Evolutionary conservation across 2,797 vertebrate genomes (phyloP).

Genomic region (Carduelis carduelis): DNA sequence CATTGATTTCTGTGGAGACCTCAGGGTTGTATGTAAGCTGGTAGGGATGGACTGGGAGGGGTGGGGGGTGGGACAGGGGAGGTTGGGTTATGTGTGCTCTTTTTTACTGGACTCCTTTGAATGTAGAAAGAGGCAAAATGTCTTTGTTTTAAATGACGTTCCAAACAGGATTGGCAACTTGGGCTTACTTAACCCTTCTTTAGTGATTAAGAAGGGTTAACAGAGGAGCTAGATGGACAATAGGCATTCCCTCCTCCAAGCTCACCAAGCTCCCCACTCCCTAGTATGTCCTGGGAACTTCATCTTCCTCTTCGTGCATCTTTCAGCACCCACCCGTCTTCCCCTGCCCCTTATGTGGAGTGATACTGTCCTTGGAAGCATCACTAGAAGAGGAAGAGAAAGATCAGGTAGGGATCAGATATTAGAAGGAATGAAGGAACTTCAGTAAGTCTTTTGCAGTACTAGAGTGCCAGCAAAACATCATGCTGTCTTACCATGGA

Average conservation of each 20-base stretch:
- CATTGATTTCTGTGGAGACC: neutral
- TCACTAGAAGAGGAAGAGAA: slow-evolving; percentile 66
- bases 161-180: neutral
- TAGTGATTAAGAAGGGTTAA: neutral
- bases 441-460: neutral
- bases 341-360: slow-evolving; percentile 65
- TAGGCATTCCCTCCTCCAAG: neutral
- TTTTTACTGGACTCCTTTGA: neutral
- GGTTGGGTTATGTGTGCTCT: neutral
- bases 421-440: slow-evolving; percentile 27
- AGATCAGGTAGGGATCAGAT: slow-evolving; percentile 61
- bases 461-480: neutral
- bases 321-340: slow-evolving; percentile 64
- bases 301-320: slow-evolving; percentile 60
- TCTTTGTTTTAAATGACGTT: neutral
- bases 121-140: neutral
- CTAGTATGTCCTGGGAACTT: slow-evolving; percentile 18
- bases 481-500: neutral
- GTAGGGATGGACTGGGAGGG: neutral
- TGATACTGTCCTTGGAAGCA: slow-evolving; percentile 56
- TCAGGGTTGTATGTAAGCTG: neutral
- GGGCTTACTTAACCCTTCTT: neutral
- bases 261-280: neutral
- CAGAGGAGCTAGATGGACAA: neutral
- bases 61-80: neutral